Conservation (phyloP, 2,888 invertebrate genomes). For the Pomacea canaliculata region DNA sequence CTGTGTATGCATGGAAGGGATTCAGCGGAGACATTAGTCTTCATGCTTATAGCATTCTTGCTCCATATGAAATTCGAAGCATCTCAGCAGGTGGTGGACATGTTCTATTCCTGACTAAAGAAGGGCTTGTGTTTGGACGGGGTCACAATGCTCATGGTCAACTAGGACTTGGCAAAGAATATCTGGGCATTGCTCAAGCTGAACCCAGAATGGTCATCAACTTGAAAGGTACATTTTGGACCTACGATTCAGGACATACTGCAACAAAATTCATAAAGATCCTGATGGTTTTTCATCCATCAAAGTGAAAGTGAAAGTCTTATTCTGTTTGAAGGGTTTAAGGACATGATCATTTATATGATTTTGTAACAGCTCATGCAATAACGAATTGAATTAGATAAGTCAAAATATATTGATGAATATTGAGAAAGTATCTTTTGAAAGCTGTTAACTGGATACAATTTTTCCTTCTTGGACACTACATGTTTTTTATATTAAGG, state of each 20-base stretch:
- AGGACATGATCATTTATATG: background rate
- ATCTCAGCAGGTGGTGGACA: conserved; percentile 61
- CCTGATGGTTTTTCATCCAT: too few species aligned
- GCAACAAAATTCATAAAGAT: too few species aligned
- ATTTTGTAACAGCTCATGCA: too few species aligned
- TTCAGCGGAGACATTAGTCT: conserved; percentile 50
- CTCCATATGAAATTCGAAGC: conserved; percentile 42
- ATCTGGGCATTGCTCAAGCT: conserved; percentile 30
- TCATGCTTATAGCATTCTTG: conserved; percentile 47
- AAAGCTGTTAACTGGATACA: too few species aligned
- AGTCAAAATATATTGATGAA: too few species aligned
- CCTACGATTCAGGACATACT: too few species aligned
- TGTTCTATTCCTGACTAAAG: conserved; percentile 58
- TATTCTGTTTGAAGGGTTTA: background rate
- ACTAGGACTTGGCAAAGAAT: conserved; percentile 56
- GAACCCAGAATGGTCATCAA: conserved; percentile 50
- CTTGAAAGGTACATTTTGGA: conserved; percentile 45
- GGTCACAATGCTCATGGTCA: conserved; percentile 65
- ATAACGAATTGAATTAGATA: too few species aligned
- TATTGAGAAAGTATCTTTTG: too few species aligned
- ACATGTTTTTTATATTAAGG: too few species aligned
- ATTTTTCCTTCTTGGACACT: too few species aligned
- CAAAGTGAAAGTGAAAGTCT: too few species aligned
- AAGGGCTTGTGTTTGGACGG: conserved; percentile 57
- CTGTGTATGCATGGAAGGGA: conserved; percentile 57